Conservation (phyloP, 2,113 vertebrate species). For the Grantiella picta region DNA sequence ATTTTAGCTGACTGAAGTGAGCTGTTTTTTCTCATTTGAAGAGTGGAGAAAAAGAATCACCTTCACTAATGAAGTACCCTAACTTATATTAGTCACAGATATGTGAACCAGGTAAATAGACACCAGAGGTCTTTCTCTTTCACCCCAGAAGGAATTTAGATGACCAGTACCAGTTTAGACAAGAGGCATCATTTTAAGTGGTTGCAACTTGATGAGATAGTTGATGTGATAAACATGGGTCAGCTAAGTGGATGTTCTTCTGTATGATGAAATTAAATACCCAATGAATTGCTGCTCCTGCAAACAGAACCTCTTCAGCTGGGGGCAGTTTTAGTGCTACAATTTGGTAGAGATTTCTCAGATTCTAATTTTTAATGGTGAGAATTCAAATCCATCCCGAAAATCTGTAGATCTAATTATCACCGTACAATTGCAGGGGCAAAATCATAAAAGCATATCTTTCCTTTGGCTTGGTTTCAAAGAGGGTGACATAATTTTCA, state of each 20-base stretch:
- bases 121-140: not conserved
- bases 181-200: not conserved
- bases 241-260: not conserved
- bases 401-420: not conserved
- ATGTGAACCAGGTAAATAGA: not conserved
- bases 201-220: not conserved
- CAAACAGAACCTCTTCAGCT: not conserved
- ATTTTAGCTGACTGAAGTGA: not conserved
- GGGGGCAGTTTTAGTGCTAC: not conserved
- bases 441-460: not conserved
- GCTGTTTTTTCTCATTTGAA: not conserved
- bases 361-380: not conserved
- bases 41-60: not conserved
- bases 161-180: not conserved
- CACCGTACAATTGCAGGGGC: not conserved
- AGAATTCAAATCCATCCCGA: not conserved
- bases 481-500: constrained; percentile 7
- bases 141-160: not conserved
- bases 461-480: constrained; percentile 36
- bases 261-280: not conserved
- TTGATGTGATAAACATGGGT: not conserved
- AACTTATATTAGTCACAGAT: not conserved
- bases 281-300: not conserved
- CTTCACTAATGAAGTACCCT: not conserved
- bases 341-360: not conserved